Base-by-base conservation (phyloP, 2,113 vertebrate species). In the Nettapus auritus region DNA sequence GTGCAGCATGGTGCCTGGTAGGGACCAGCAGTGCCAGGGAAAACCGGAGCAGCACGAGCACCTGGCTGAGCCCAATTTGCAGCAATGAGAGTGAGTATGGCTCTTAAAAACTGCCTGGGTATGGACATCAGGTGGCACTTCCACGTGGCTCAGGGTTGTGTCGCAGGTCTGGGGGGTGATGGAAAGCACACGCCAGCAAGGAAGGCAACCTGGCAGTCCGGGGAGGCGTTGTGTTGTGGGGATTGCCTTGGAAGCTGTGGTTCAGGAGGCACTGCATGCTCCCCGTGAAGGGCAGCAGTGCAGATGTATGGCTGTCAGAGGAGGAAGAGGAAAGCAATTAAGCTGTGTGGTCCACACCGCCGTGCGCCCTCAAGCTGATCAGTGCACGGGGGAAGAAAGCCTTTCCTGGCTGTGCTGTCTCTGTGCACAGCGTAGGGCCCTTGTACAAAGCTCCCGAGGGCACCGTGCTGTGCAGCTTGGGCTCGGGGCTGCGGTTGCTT, bases 131-230 rank as follows among this genome's bases (percentile, higher is more conserved):
- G 23, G n/a, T 34, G 28, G 44, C 40, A 12, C 63, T 44, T 66
- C 40, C 63, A 66, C 38, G 31, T 20, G 44, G 7, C 19, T 55
- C 0, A 0, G 40, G 12, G 44, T 33, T 3, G 29, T 11, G 36
- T n/a, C 12, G 28, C 14, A 3, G 52, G 36, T 75, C 57, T 3
- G 26, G 0, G 19, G 38, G 0, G 0, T 7, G 8, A 15, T 2
- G 19, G 2, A 4, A 56, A 33, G 38, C 34, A 4, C 14, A 2
- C 3, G 15, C 12, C 0, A 17, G 55, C 59, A 5, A 4, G 3
- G 11, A 8, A 7, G 23, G 48, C 11, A n/a, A 4, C 6, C 5
- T 16, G 48, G n/a, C 57, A 66, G 64, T 10, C 10, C 4, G 63
- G 19, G 85, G 42, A 69, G 44, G 16, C 73, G 64, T 20, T 50